Evolutionary conservation across 2,888 invertebrate species (phyloP).

Genomic region (Rutpela maculata): DNA sequence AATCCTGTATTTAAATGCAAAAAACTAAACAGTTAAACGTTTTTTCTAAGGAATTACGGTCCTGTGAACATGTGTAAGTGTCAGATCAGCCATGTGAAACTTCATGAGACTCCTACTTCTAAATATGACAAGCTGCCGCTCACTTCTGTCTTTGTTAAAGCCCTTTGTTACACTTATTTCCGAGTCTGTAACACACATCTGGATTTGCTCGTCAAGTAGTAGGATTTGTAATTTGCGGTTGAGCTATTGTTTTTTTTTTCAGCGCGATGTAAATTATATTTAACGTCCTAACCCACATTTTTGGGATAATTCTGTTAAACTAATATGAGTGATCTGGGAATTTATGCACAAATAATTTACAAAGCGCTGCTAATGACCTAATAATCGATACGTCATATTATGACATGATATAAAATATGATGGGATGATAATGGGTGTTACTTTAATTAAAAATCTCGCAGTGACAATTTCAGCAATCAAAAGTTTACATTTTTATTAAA

Average conservation of each 20-base stretch:
- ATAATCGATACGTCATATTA: constrained; percentile 16
- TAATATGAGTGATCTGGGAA: not conserved
- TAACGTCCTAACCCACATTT: constrained; percentile 13
- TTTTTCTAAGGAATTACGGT: constrained; percentile 19
- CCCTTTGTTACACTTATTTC: constrained; percentile 44
- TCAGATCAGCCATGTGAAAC: constrained; percentile 45
- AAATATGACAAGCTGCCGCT: constrained; percentile 47
- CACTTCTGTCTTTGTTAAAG: constrained; percentile 44
- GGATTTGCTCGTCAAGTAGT: constrained; percentile 44
- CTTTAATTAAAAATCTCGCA: constrained; percentile 17
- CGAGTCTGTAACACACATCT: constrained; percentile 22
- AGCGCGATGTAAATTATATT: constrained; percentile 11
- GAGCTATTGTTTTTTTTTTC: constrained; percentile 34
- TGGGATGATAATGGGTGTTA: constrained; percentile 22
- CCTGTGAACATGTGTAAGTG: constrained; percentile 40
- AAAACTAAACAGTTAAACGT: not conserved
- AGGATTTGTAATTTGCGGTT: constrained; percentile 40
- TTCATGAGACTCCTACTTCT: constrained; percentile 42
- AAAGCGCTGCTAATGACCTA: constrained; percentile 26
- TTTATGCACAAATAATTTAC: constrained; percentile 32
- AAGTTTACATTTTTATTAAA: constrained; percentile 11
- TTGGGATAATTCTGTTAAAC: constrained; percentile 28
- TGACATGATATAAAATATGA: constrained; percentile 15
- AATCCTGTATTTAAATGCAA: not conserved
- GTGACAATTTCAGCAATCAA: not conserved